phyloP scores from a whole-genome alignment of 1,140 invertebrate genomes.

The Delia radicum region DNA sequence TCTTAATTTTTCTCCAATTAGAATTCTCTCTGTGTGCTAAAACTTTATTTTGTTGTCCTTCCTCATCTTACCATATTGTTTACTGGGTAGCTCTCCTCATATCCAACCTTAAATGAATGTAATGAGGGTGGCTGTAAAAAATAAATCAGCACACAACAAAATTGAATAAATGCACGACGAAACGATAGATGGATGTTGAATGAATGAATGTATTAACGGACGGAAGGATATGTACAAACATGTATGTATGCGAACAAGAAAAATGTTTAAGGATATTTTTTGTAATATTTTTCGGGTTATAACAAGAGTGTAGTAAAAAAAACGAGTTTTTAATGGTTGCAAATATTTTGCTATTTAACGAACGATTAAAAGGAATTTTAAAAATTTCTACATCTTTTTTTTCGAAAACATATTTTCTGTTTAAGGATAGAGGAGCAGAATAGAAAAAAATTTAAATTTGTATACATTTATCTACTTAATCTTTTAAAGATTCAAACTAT shows the following conservation, averaged over 20 bases:
- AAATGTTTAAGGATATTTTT: background rate
- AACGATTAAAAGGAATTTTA: constrained; percentile 21
- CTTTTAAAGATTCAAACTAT: too few species aligned
- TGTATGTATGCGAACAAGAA: background rate
- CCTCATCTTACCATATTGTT: background rate
- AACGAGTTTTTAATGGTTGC: constrained; percentile 20
- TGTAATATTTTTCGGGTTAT: background rate
- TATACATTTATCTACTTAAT: background rate
- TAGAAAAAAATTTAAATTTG: background rate
- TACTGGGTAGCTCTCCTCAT: background rate
- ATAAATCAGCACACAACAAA: background rate
- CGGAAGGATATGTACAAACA: background rate
- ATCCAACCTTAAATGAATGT: background rate
- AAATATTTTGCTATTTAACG: constrained; percentile 23
- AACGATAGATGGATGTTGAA: background rate
- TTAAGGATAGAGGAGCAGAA: background rate
- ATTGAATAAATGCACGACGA: background rate
- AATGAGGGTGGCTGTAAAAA: background rate
- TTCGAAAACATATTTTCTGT: background rate
- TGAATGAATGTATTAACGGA: background rate
- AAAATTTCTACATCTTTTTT: constrained; percentile 8
- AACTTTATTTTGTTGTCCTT: background rate
- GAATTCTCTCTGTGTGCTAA: too few species aligned
- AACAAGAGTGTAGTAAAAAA: background rate
- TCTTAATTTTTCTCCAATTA: too few species aligned